Conservation (phyloP, 2,888 invertebrate genomes). For the Drosophila demipolita region DNA sequence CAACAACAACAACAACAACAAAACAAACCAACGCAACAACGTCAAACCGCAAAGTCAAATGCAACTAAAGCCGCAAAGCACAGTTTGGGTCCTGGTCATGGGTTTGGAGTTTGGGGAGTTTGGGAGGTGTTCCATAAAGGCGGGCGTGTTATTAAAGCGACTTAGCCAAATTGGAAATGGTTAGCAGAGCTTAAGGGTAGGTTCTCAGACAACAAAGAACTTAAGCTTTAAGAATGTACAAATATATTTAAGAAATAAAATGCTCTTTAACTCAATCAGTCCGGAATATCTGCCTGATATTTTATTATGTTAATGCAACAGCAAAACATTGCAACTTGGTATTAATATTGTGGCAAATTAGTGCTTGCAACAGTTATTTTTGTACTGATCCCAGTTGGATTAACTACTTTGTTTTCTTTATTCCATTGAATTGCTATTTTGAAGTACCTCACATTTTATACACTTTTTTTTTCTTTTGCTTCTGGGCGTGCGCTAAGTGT, state of each 20-base stretch:
- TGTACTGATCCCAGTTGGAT: slow-evolving; percentile 33
- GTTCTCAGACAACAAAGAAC: slow-evolving; percentile 19
- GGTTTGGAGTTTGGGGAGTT: neutral
- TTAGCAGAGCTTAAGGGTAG: slow-evolving; percentile 11
- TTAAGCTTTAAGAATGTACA: neutral
- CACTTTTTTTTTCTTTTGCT: slow-evolving; percentile 24
- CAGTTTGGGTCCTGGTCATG: slow-evolving; percentile 35
- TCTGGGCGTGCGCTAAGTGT: slow-evolving; percentile 22
- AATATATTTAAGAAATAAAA: neutral
- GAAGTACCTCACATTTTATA: slow-evolving; percentile 22
- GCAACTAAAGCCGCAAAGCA: slow-evolving; percentile 76
- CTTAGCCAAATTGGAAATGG: slow-evolving; percentile 46
- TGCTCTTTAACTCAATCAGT: neutral
- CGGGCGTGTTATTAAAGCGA: slow-evolving; percentile 60
- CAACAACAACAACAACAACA: slow-evolving; percentile 65
- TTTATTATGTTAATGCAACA: neutral
- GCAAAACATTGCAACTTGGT: neutral
- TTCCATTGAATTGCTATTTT: slow-evolving; percentile 14
- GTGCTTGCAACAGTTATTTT: slow-evolving; percentile 26
- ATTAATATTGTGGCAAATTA: slow-evolving; percentile 20
- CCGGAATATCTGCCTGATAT: neutral
- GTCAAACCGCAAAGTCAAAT: slow-evolving; percentile 81
- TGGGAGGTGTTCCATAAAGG: slow-evolving; percentile 30
- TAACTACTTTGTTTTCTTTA: slow-evolving; percentile 11
- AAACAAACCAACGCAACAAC: slow-evolving; percentile 61